Evolutionary conservation across 2,888 invertebrate genomes (phyloP), one percentile per base, ranked within the genome.

Genomic region (Aspidiotus destructor): DNA sequence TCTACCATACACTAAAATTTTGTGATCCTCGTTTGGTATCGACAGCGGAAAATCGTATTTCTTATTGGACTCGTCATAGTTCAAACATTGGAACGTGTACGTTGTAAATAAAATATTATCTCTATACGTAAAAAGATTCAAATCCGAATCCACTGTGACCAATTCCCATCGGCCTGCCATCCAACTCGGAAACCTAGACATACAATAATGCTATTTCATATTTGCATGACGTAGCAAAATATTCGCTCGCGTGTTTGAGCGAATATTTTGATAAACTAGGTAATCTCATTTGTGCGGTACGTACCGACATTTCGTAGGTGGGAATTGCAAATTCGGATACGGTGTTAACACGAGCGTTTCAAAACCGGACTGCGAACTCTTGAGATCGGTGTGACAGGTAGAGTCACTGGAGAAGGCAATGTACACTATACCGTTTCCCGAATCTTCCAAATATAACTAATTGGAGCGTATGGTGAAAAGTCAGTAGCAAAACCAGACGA

Each of bases 351-450:
- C 77, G 55, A 85, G 76, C 0, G 81, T 82, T 75, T 85, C 85
- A 73, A 81, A 83, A 42, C 84, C 85, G 64, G 76, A 78, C 9
- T 81, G 81, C 5, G 83, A 78, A 73, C 81, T 81, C 48, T 79
- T 75, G 41, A 85, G 77, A 73, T 82, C 79, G 62, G 79, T 80
- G 8, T 77, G 79, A 73, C 85, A 86, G 48, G 85, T 84, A 6
- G 85, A 85, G 74, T 85, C 85, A 68, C 82, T 82, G 72, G 84
- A 83, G 69, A 85, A 79, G 9, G 84, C 81, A 75, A 86, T 79
- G 72, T 80, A 78, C 7, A 84, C 81, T 70, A 79, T 78, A 5
- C 83, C 83, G 57, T 79, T 81, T 62, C 74, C 75, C 42, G 76
- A 76, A 44, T 65, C 65, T 48, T 65, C 65, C 55, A 15, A 42